A percentile compares a stretch with the other conserved stretches of the same genome.
Evolutionary conservation across 2,113 vertebrate species (phyloP).

Genomic region (Motacilla tschutschensis): DNA sequence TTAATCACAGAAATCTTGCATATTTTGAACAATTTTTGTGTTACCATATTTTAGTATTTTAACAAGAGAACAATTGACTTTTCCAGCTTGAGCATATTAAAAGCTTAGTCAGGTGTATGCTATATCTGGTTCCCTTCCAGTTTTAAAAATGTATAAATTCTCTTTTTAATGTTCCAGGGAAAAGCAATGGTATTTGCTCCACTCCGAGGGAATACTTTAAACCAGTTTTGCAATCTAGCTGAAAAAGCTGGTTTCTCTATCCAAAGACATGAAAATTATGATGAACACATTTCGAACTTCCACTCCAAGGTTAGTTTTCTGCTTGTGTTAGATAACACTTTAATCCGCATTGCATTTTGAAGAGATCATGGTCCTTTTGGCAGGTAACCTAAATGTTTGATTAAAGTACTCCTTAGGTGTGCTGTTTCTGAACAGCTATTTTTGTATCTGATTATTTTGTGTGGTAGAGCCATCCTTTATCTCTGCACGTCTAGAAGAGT

Average conservation of each 20-base stretch:
- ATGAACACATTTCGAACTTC: slow-evolving; percentile 91
- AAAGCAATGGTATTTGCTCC: slow-evolving; percentile 93
- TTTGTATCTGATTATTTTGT: slow-evolving; percentile 82
- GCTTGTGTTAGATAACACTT: slow-evolving; percentile 80
- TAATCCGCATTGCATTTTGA: slow-evolving; percentile 83
- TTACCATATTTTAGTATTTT: background rate
- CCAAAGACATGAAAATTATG: slow-evolving; percentile 93
- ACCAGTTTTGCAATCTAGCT: slow-evolving; percentile 90
- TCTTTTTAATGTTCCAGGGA: slow-evolving; percentile 82
- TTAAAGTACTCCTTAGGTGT: slow-evolving; percentile 81
- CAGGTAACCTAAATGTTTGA: slow-evolving; percentile 84
- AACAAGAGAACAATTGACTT: slow-evolving; percentile 9
- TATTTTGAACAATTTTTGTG: slow-evolving; percentile 12
- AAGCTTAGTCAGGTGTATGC: slow-evolving; percentile 27
- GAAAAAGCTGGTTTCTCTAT: slow-evolving; percentile 86
- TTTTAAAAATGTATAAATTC: slow-evolving; percentile 69
- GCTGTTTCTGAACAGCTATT: slow-evolving; percentile 76
- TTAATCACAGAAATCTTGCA: slow-evolving; percentile 25
- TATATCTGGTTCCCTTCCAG: slow-evolving; percentile 47
- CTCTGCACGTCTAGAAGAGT: slow-evolving; percentile 72
- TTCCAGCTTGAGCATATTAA: slow-evolving; percentile 15
- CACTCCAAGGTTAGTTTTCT: slow-evolving; percentile 92
- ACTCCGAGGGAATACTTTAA: slow-evolving; percentile 87
- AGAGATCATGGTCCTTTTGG: slow-evolving; percentile 84
- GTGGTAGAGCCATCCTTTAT: slow-evolving; percentile 78